Conservation (phyloP, 1,140 invertebrate species). For the fruit fly (Drosophila melanogaster) region DNA sequence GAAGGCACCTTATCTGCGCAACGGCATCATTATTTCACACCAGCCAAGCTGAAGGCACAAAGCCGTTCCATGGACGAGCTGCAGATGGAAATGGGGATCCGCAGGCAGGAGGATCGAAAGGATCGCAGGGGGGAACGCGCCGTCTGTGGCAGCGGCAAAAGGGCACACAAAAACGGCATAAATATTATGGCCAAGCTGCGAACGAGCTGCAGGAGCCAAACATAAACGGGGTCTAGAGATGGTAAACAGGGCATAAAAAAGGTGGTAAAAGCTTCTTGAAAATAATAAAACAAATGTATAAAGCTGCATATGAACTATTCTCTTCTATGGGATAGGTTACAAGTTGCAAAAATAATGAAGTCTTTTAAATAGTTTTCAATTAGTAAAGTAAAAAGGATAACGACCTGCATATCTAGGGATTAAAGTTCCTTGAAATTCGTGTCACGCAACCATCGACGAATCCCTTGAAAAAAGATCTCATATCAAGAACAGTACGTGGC, state of each 20-base stretch:
- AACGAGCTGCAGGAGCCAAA: constrained; percentile 39
- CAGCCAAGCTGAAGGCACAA: constrained; percentile 55
- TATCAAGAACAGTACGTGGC: constrained; percentile 65
- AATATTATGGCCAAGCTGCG: constrained; percentile 76
- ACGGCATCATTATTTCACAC: constrained; percentile 83
- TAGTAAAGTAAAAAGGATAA: neutral
- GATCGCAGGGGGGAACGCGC: constrained; percentile 1
- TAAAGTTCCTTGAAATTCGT: constrained; percentile 4
- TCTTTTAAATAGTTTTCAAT: no score
- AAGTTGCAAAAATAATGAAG: no score
- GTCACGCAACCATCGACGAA: constrained; percentile 29
- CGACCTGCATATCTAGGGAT: neutral
- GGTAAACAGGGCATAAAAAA: neutral
- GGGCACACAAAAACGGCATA: constrained; percentile 76
- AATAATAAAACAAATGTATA: neutral
- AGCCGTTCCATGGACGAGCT: constrained; percentile 13
- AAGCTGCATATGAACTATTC: neutral
- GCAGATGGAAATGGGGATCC: constrained; percentile 24
- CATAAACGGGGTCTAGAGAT: constrained; percentile 47
- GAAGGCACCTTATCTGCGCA: constrained; percentile 77
- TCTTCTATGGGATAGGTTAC: no score
- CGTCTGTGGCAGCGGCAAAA: constrained; percentile 59
- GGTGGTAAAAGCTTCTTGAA: no score
- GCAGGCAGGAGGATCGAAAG: constrained; percentile 9
- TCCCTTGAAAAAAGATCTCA: constrained; percentile 49